phyloP scores from a whole-genome alignment of 1,140 invertebrate species.

The Proales similis region DNA sequence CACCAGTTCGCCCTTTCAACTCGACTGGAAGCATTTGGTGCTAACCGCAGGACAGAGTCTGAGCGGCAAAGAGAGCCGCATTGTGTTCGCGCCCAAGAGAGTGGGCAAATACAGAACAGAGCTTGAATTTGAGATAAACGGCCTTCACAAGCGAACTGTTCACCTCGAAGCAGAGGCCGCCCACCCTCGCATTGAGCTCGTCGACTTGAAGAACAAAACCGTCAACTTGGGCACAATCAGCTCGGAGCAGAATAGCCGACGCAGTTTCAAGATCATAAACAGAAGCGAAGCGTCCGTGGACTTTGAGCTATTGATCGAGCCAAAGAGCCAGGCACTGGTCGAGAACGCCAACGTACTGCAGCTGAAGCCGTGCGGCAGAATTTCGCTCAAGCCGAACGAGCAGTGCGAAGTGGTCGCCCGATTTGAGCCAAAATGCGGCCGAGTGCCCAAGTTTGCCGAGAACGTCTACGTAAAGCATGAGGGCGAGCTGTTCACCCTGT shows the following conservation, averaged over 20 bases:
- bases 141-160: constrained; percentile 47
- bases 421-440: not conserved
- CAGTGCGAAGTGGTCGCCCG: not conserved
- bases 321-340: not conserved
- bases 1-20: constrained; percentile 43
- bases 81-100: constrained; percentile 49
- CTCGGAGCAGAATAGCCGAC: constrained; percentile 38
- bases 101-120: constrained; percentile 46
- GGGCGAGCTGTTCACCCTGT: constrained; percentile 48
- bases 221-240: constrained; percentile 45
- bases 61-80: constrained; percentile 44
- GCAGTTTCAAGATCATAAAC: constrained; percentile 6
- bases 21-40: constrained; percentile 47
- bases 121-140: constrained; percentile 52
- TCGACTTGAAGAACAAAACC: constrained; percentile 47
- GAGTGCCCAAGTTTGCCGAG: constrained; percentile 50
- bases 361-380: not conserved
- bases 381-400: constrained; percentile 1
- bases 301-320: constrained; percentile 20
- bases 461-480: constrained; percentile 50
- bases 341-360: not conserved
- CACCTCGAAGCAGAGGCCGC: constrained; percentile 47
- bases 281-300: not conserved
- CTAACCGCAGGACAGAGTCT: constrained; percentile 43
- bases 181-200: constrained; percentile 49